Base-by-base conservation (phyloP, 2,797 vertebrate genomes). In the Enteromius mattozi region DNA sequence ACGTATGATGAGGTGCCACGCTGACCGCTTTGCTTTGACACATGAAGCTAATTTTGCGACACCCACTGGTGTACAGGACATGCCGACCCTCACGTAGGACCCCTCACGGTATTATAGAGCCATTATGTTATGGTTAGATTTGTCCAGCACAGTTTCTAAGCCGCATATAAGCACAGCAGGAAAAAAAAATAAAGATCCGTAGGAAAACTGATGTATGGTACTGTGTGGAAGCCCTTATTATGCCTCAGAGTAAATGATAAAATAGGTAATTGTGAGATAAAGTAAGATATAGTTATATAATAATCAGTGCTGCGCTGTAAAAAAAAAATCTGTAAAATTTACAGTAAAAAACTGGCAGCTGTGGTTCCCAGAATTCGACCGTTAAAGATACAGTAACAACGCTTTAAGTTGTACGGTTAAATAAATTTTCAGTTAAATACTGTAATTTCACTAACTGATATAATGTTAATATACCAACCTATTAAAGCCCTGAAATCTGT, bases 21-120 rank as follows among this genome's bases (percentile, higher is more conserved):
- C 70, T 80, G 82, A 71, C 51, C 16, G 6, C 17, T 76, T 63
- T 68, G 61, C 72, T 63, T 30, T 84, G 74, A 88, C 61, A 14
- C 49, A 81, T 54, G 17, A 19, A 37, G n/a, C 9, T n/a, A 21
- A 83, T 69, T 78, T 78, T 14, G 10, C 2, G 40, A 13, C 47
- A 35, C 74, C 47, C n/a, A 2, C 19, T 45, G 37, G 35, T 17
- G 1, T 8, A 49, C 42, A 2, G 27, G 42, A 51, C 61, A 65
- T 12, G 42, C 42, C 49, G 61, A 66, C 61, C 61, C 61, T 30
- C 61, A 33, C 27, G 13, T 66, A 9, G 27, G 59, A 24, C 78
- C 42, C 10, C 42, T 66, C 27, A 14, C 3, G 9, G 42, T 79
- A 49, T 66, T 65, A 49, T 49, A 3, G 47, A 49, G 9, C 24